Conservation (phyloP, 2,888 invertebrate species). For the Cabera pusaria region DNA sequence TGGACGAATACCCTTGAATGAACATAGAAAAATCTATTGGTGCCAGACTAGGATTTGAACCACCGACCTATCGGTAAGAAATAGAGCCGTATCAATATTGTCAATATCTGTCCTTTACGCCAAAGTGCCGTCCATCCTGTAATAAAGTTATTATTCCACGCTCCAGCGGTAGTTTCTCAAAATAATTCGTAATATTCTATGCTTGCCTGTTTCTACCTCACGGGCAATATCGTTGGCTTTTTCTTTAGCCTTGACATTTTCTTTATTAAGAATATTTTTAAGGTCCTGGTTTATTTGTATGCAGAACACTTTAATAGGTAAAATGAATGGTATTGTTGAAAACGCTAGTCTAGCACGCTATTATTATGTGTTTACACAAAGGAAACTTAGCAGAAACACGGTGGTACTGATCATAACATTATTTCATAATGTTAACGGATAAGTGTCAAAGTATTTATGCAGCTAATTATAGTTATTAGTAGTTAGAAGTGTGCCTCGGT, state of each 20-base stretch:
- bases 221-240: constrained; percentile 8
- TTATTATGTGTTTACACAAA: constrained; percentile 4
- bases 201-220: constrained; percentile 5
- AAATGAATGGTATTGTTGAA: constrained; percentile 16
- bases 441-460: too few relatives aligned
- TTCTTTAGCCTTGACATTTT: constrained; percentile 19
- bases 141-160: constrained; percentile 14
- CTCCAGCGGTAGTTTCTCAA: constrained; percentile 13
- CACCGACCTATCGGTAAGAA: too few relatives aligned
- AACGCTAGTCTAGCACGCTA: constrained; percentile 17
- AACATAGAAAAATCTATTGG: too few relatives aligned
- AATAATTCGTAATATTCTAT: constrained; percentile 12
- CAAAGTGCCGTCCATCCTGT: too few relatives aligned
- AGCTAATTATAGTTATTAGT: too few relatives aligned
- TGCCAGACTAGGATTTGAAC: too few relatives aligned
- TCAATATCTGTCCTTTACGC: too few relatives aligned
- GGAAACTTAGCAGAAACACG: constrained; percentile 4
- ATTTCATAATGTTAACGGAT: too few relatives aligned
- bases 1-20: too few relatives aligned
- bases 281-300: constrained; percentile 21
- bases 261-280: constrained; percentile 18
- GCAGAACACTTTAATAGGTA: constrained; percentile 16
- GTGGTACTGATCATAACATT: constrained; percentile 2
- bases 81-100: too few relatives aligned
- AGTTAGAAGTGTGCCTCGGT: too few relatives aligned